Evolutionary conservation across 1,140 invertebrate species (phyloP).

Genomic region (Acyrthosiphon pisum): DNA sequence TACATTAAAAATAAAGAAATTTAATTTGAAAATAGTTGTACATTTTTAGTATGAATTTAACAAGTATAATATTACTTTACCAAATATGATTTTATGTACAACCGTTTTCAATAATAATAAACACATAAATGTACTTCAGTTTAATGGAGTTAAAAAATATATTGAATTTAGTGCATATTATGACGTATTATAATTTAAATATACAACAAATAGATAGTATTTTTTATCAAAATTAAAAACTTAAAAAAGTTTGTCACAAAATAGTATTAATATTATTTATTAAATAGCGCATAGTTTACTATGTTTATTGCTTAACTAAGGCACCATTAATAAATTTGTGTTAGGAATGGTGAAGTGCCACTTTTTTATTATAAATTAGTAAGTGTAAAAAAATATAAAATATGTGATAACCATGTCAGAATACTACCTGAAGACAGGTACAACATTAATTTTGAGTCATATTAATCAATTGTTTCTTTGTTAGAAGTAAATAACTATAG

Average conservation of each 20-base stretch:
- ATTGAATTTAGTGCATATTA: background rate
- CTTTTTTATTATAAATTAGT: background rate
- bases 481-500: slow-evolving; percentile 48
- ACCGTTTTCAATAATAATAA: background rate
- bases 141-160: background rate
- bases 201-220: background rate
- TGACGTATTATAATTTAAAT: background rate
- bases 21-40: background rate
- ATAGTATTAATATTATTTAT: background rate
- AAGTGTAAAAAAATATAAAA: slow-evolving; percentile 27
- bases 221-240: background rate
- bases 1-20: background rate
- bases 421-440: slow-evolving; percentile 17
- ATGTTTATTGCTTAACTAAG: background rate
- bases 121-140: background rate
- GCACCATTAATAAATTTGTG: background rate
- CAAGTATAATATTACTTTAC: background rate
- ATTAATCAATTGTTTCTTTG: slow-evolving; percentile 7
- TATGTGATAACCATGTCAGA: background rate
- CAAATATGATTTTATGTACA: background rate
- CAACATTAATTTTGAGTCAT: background rate
- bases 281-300: background rate
- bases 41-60: background rate
- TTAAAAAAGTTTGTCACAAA: background rate
- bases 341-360: slow-evolving; percentile 20